These are phyloP conservation scores for Hartigia nigra DNA, from an alignment of 2,888 invertebrate species.

Conservation along the genomic window DNA sequence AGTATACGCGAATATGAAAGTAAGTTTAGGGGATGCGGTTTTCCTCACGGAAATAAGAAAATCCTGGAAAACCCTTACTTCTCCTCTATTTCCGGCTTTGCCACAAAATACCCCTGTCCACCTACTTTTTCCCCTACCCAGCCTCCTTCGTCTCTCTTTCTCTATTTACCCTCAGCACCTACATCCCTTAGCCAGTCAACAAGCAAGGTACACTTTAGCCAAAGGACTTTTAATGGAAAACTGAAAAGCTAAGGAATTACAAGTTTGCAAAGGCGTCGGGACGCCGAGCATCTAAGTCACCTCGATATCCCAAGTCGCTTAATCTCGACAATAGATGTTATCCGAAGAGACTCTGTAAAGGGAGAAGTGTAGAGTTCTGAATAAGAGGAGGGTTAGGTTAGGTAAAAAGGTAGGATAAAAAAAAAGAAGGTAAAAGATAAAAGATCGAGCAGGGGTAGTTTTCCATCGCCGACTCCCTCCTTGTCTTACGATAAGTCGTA, in stretches of 20 bases:
- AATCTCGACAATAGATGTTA: neutral
- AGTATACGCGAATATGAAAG: neutral
- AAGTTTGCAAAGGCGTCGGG: too few species aligned
- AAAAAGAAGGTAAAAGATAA: neutral
- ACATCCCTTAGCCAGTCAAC: neutral
- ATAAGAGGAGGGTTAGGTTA: neutral
- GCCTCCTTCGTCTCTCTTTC: neutral
- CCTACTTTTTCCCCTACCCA: neutral
- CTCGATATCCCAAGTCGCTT: neutral
- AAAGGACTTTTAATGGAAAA: neutral
- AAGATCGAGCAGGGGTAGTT: neutral
- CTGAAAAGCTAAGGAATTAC: neutral
- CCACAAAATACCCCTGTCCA: neutral
- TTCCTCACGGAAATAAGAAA: neutral
- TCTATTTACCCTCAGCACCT: neutral
- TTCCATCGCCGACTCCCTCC: neutral
- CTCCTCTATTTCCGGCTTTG: neutral
- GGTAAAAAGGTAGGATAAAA: neutral
- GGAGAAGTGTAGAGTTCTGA: neutral
- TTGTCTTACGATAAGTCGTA: neutral
- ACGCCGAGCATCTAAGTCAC: too few species aligned
- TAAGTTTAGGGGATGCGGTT: conserved; percentile 22
- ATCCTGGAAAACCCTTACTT: neutral
- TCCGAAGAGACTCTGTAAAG: neutral
- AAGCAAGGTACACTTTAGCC: neutral